Evolutionary conservation across 2,888 invertebrate species (phyloP).

Genomic region (Heliconius erato): DNA sequence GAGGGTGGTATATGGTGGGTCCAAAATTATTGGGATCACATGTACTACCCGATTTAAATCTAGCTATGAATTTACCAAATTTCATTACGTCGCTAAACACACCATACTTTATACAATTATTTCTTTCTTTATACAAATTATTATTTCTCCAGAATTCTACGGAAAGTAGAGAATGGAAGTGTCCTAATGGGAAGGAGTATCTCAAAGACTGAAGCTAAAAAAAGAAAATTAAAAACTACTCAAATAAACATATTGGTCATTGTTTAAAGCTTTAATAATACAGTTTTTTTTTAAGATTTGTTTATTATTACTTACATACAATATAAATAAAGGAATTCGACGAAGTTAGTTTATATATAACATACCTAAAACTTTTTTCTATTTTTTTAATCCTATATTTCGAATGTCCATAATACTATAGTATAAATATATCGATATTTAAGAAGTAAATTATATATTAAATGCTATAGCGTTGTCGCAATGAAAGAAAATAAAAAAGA

Average conservation of each 20-base stretch:
- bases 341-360: neutral
- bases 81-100: too few species aligned
- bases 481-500: neutral
- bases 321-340: conserved; percentile 1
- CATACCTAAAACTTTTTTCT: neutral
- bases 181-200: too few species aligned
- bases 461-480: neutral
- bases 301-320: neutral
- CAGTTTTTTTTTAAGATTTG: neutral
- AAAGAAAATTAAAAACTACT: too few species aligned
- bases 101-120: too few species aligned
- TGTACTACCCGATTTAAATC: too few species aligned
- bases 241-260: neutral
- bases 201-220: too few species aligned
- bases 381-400: neutral
- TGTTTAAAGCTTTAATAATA: conserved; percentile 1
- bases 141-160: too few species aligned
- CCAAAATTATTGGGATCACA: too few species aligned
- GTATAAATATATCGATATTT: neutral
- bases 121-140: too few species aligned
- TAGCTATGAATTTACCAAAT: too few species aligned
- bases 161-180: too few species aligned
- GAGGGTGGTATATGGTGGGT: too few species aligned
- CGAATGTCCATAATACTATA: neutral
- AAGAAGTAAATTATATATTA: neutral